A percentile compares a stretch with the other conserved stretches of the same genome.
Conservation (phyloP, 2,888 invertebrate genomes). For the Malachius bipustulatus region DNA sequence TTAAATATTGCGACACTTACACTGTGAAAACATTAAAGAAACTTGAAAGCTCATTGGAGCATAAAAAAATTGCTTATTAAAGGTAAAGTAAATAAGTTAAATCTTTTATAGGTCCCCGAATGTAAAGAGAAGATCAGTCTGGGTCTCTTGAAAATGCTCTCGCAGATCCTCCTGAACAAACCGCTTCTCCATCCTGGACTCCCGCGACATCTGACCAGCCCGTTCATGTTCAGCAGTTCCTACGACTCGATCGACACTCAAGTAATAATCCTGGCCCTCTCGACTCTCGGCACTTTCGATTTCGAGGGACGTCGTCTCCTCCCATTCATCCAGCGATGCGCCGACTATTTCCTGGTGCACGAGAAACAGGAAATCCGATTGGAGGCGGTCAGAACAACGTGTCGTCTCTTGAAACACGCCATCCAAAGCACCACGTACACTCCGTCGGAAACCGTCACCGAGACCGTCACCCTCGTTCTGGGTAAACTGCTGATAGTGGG, state of each 20-base stretch:
- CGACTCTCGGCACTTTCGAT: constrained; percentile 73
- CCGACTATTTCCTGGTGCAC: constrained; percentile 80
- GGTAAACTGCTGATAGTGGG: constrained; percentile 84
- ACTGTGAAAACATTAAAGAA: no score
- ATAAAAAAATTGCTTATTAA: no score
- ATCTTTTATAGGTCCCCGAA: no score
- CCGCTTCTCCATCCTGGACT: constrained; percentile 71
- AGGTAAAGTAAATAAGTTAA: no score
- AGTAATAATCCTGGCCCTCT: constrained; percentile 80
- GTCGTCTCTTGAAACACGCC: constrained; percentile 74
- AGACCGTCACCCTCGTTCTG: constrained; percentile 82
- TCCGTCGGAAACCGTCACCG: constrained; percentile 73
- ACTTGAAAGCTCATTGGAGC: no score
- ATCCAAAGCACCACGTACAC: constrained; percentile 48
- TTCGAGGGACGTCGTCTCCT: constrained; percentile 87
- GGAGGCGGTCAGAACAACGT: constrained; percentile 91
- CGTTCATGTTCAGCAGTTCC: constrained; percentile 38
- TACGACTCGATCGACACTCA: constrained; percentile 59
- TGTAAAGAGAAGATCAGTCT: constrained; percentile 86
- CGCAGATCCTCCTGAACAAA: constrained; percentile 80
- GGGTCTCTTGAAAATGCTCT: constrained; percentile 83
- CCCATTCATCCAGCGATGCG: constrained; percentile 85
- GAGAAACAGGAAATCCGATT: constrained; percentile 85
- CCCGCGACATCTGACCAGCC: constrained; percentile 46
- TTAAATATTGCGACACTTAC: no score